These are phyloP conservation scores for Coluber constrictor DNA, from an alignment of 2,797 vertebrate genomes.

Conservation along the genomic window DNA sequence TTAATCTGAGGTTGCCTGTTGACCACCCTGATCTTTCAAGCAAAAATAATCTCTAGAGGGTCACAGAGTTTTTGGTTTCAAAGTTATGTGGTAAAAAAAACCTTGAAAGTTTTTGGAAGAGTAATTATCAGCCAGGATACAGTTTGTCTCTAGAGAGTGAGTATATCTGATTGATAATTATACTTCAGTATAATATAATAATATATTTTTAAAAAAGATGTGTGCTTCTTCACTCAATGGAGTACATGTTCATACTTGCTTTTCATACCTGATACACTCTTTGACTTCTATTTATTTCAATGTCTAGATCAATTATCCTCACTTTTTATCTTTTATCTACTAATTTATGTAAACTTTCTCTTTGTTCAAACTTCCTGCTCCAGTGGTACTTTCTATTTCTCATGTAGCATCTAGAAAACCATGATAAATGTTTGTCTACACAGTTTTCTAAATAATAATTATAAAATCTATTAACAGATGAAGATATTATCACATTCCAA, in stretches of 20 bases:
- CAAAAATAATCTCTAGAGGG: neutral
- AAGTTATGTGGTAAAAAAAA: neutral
- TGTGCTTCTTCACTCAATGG: neutral
- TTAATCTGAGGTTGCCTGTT: neutral
- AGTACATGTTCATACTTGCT: neutral
- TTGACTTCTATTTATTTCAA: neutral
- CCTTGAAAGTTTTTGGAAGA: conserved; percentile 33
- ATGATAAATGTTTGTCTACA: neutral
- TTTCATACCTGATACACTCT: neutral
- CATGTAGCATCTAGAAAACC: neutral
- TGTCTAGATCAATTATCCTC: neutral
- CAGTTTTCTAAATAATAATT: neutral
- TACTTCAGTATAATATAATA: neutral
- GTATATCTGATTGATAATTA: neutral
- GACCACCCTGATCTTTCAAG: neutral
- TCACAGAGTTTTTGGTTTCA: neutral
- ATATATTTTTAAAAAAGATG: neutral
- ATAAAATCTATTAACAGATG: neutral
- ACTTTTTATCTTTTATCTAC: neutral
- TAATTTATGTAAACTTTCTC: neutral
- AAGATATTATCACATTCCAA: neutral
- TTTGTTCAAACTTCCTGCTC: neutral
- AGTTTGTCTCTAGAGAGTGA: neutral
- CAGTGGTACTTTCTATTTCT: no score
- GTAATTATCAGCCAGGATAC: neutral